Evolutionary conservation across 2,797 vertebrate genomes (phyloP), one percentile per base, ranked within the genome.

Genomic region (Anisognathus igniventris): DNA sequence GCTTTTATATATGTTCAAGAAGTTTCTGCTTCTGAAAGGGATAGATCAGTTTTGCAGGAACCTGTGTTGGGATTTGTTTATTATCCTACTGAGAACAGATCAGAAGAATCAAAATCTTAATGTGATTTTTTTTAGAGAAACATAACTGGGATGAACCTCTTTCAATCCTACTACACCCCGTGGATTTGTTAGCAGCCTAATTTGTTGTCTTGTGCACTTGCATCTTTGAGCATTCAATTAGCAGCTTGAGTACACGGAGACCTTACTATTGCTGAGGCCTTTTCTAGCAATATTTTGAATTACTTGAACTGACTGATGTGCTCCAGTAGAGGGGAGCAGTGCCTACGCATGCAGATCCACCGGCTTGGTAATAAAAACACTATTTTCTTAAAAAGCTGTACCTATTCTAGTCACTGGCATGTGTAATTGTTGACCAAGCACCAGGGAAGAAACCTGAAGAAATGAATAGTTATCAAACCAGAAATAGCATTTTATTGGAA

Each of bases 401-500:
- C 12, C 23, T 39, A 0, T 76, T 86, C 14, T 68, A 89, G 57
- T 72, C 71, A 35, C 56, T 61, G 40, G 21, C 66, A 70, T 2
- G 0, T 77, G 56, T 86, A 33, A 22, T 47, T 85, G 71, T 40
- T 70, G 65, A 61, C 71, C 77, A 76, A 57, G 77, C 50, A 53
- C 40, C 39, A 54, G 54, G 73, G 56, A 93, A 61, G 78, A 97
- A 94, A 92, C 25, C 50, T 37, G 82, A 83, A 87, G 68, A 95
- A 92, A 81, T 73, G 68, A 80, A 81, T 54, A 76, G 44, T 82
- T 62, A 68, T 67, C 85, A 82, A 91, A 93, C 85, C 71, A 53
- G 83, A 78, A 96, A 60, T 44, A 91, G 58, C 44, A n/a, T 86
- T 97, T 96, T 64, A 66, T 93, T 96, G 74, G 74, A 62, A 58